Percentiles rank a stretch among this genome's conserved stretches.
Conservation (phyloP, 2,113 vertebrate species). For the Platycercus adscitus region DNA sequence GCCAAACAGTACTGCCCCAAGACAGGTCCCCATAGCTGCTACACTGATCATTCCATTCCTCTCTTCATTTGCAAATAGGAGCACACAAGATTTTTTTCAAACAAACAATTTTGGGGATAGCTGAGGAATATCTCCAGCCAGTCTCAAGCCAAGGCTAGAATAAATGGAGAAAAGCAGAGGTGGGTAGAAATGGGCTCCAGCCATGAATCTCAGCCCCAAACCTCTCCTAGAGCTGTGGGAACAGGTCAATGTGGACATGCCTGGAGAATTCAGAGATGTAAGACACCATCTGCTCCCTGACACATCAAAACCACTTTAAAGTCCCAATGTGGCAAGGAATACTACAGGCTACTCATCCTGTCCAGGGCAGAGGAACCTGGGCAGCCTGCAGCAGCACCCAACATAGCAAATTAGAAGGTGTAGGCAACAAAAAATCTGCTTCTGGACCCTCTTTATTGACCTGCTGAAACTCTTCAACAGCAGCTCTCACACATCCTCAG, state of each 20-base stretch:
- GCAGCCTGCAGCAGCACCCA: not conserved
- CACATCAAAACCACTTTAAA: slow-evolving; percentile 8
- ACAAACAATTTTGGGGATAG: not conserved
- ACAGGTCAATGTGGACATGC: not conserved
- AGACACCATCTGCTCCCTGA: not conserved
- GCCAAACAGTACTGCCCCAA: not conserved
- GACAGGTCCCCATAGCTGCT: not conserved
- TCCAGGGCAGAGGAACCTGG: not conserved
- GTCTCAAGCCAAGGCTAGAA: not conserved
- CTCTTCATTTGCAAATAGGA: rapidly evolving
- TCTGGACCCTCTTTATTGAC: not conserved
- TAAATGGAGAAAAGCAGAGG: not conserved
- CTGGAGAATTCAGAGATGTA: not conserved
- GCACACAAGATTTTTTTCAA: not conserved
- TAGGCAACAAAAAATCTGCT: not conserved
- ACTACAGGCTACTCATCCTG: not conserved
- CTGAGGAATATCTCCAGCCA: not conserved
- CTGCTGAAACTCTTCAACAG: not conserved
- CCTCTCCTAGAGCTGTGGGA: not conserved
- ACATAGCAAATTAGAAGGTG: not conserved
- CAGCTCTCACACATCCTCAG: not conserved
- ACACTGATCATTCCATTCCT: not conserved
- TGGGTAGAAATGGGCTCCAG: not conserved
- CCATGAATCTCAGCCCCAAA: not conserved
- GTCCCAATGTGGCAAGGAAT: not conserved